Conservation (phyloP, 2,888 invertebrate species). For the Ophraella communa region DNA sequence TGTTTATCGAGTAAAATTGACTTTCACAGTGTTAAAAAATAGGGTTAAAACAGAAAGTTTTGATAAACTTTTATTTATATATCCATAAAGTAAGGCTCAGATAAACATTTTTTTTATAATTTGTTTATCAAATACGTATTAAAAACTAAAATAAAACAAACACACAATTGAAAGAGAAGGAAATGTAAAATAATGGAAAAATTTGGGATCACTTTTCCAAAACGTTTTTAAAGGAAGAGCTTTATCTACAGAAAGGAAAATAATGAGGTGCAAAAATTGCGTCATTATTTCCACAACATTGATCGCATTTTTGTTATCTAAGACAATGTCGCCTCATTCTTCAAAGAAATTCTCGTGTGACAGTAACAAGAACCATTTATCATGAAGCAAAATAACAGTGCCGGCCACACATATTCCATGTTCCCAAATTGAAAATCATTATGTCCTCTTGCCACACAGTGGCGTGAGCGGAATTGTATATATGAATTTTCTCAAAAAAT, state of each 20-base stretch:
- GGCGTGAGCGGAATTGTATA: neutral
- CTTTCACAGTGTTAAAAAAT: no score
- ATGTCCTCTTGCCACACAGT: constrained; percentile 5
- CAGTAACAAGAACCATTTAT: constrained; percentile 31
- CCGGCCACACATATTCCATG: constrained; percentile 35
- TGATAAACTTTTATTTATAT: no score
- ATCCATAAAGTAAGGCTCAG: no score
- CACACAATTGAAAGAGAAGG: no score
- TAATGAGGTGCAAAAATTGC: constrained; percentile 17
- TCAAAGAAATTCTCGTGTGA: constrained; percentile 29
- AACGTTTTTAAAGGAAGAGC: no score
- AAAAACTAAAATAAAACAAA: no score
- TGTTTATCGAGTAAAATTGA: no score
- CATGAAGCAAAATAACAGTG: constrained; percentile 21
- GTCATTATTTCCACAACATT: constrained; percentile 18
- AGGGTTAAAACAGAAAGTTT: no score
- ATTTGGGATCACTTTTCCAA: no score
- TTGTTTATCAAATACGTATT: no score
- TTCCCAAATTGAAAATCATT: constrained; percentile 24
- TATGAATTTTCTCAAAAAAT: neutral
- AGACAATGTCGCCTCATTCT: constrained; percentile 6
- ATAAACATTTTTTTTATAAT: no score
- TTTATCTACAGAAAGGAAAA: constrained; percentile 1
- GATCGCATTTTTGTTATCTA: constrained; percentile 18
- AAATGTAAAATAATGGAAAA: no score